phyloP scores from a whole-genome alignment of 2,888 invertebrate species.

The Abrostola tripartita region DNA sequence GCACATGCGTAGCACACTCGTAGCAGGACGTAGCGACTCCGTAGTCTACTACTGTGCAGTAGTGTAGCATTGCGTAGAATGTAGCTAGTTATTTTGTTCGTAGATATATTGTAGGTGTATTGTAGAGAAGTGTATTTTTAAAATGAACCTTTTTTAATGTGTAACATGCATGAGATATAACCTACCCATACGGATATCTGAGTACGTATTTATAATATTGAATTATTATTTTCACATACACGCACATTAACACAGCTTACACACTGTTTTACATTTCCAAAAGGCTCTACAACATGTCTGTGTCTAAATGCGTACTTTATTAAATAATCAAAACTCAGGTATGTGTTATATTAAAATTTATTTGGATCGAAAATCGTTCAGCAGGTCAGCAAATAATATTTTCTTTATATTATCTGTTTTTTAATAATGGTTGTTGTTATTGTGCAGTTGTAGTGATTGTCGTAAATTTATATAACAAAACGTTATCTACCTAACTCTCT shows the following conservation, averaged over 20 bases:
- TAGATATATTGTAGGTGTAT: slow-evolving; percentile 31
- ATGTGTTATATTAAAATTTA: neutral
- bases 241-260: neutral
- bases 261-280: neutral
- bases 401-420: neutral
- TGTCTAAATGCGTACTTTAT: neutral
- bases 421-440: too few relatives aligned
- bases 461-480: too few relatives aligned
- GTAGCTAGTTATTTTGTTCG: slow-evolving; percentile 42
- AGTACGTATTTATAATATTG: slow-evolving; percentile 2
- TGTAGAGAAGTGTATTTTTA: slow-evolving; percentile 6
- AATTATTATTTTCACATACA: neutral
- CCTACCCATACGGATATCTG: neutral
- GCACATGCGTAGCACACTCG: slow-evolving; percentile 66
- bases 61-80: slow-evolving; percentile 61
- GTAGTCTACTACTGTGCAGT: slow-evolving; percentile 58
- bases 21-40: slow-evolving; percentile 56
- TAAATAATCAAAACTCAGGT: neutral
- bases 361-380: neutral
- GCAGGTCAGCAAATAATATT: neutral
- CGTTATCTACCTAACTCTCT: too few relatives aligned
- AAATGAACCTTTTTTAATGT: slow-evolving; percentile 20
- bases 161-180: slow-evolving; percentile 17
- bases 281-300: neutral
- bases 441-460: too few relatives aligned